Base-by-base conservation (phyloP, 2,797 vertebrate species). In the Okamejei kenojei region DNA sequence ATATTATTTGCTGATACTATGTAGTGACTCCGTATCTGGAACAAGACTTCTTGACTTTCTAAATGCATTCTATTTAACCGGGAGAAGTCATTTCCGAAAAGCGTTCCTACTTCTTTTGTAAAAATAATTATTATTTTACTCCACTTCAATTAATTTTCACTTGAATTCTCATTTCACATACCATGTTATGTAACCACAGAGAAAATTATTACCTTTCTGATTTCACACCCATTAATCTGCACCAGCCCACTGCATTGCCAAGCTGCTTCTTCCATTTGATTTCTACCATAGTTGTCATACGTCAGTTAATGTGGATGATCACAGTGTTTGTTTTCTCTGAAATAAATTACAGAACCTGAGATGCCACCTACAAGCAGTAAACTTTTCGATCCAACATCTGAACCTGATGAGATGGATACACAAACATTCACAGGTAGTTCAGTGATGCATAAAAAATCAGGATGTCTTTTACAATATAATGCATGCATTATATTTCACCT, bases 301-400 rank as follows among this genome's bases (percentile, higher is more conserved):
- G 17, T 92, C 71, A 92, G 10, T 29, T 74, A 92, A 92, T 54
- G 26, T 54, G 68, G 23, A 54, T 74, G 71, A 54, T 74, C 71
- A 54, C 68, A 76, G 38, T 92, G 26, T 92, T 92, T 76, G 58
- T 71, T 74, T 76, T 92, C 90, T 92, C 71, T 92, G 68, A 92
- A 92, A 92, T 11, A 74, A 92, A 45, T 92, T 92, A 45, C 90
- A 92, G 90, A 92, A 74, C 90, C 71, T 6, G 71, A 58, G 90
- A 74, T 54, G 73, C 38, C 90, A 74, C 10, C 68, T 54, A 38
- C 90, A 35, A 92, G 32, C 90, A 45, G 68, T 13, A 21, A 32
- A 54, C 23, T 26, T 92, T 45, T 74, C 90, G 35, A 92, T 15
- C 38, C 90, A 74, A 74, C 71, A 3, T 58, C 71, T 45, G 90